These are phyloP conservation scores for Sinocyclocheilus maitianheensis DNA, from an alignment of 2,113 vertebrate species.

Conservation along the genomic window DNA sequence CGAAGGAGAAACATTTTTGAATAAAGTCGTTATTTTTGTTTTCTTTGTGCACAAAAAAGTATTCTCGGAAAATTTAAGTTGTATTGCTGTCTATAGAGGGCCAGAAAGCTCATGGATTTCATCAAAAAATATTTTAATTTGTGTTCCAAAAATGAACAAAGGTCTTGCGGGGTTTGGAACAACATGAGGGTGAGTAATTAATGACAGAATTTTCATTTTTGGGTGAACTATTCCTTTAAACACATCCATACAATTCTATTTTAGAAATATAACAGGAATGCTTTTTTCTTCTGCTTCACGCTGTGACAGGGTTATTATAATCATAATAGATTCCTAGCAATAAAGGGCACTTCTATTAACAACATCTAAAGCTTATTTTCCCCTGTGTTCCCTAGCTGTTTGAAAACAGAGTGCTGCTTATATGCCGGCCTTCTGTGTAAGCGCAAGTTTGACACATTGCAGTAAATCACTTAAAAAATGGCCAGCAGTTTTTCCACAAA, in stretches of 20 bases:
- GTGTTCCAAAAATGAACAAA: no score
- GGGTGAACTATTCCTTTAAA: neutral
- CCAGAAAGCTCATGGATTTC: no score
- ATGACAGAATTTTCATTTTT: no score
- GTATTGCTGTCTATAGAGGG: no score
- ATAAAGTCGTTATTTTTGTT: no score
- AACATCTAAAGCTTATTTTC: slow-evolving; percentile 11
- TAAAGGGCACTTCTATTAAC: neutral
- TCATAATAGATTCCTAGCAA: neutral
- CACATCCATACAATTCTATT: neutral
- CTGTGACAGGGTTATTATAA: neutral
- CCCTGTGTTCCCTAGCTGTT: neutral
- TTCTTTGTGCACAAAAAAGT: no score
- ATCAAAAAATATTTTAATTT: no score
- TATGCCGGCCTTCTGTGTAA: slow-evolving; percentile 13
- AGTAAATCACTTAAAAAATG: slow-evolving; percentile 30
- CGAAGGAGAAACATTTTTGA: no score
- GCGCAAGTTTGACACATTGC: neutral
- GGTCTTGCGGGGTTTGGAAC: no score
- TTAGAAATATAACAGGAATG: neutral
- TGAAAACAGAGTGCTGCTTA: neutral
- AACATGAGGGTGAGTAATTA: no score
- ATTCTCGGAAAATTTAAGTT: no score
- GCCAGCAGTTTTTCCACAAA: slow-evolving; percentile 24
- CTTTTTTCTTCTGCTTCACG: neutral